Conservation (phyloP, 1,140 invertebrate genomes). For the Drosophila lini region DNA sequence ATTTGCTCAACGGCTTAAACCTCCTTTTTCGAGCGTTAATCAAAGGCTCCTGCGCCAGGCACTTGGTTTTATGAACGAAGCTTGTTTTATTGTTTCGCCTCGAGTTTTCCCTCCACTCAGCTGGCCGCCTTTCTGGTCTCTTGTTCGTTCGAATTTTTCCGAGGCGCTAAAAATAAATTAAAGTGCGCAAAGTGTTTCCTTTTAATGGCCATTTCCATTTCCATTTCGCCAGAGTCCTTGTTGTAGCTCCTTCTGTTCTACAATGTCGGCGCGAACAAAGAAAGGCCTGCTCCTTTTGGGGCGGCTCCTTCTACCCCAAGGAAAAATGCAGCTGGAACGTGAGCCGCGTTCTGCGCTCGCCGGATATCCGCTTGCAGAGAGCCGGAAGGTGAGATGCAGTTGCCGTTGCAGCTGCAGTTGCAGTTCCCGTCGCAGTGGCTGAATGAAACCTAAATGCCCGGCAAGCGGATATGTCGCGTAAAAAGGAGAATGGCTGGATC, state of each 20-base stretch:
- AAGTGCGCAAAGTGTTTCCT: slow-evolving; percentile 76
- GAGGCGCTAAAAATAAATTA: slow-evolving; percentile 78
- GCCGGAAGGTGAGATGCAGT: slow-evolving; percentile 51
- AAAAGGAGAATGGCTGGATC: slow-evolving; percentile 60
- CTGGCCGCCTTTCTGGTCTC: slow-evolving; percentile 1
- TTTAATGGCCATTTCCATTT: slow-evolving; percentile 54
- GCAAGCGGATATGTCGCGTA: slow-evolving; percentile 78
- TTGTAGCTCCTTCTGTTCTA: slow-evolving; percentile 64
- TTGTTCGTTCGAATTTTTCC: slow-evolving; percentile 44
- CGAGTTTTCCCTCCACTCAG: slow-evolving; percentile 31
- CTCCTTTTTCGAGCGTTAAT: slow-evolving; percentile 17
- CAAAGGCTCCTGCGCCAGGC: slow-evolving; percentile 8
- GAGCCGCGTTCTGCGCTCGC: slow-evolving; percentile 58
- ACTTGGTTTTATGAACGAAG: slow-evolving; percentile 19
- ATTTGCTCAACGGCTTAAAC: slow-evolving; percentile 13
- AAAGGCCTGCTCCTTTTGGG: slow-evolving; percentile 23
- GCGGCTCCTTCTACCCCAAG: slow-evolving; percentile 13
- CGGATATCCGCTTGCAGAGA: slow-evolving; percentile 65
- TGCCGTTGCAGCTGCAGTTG: slow-evolving; percentile 14
- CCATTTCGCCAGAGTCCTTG: slow-evolving; percentile 57
- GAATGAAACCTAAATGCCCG: slow-evolving; percentile 76
- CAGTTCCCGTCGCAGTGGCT: slow-evolving; percentile 20
- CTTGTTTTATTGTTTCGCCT: slow-evolving; percentile 29
- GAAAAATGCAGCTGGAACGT: slow-evolving; percentile 76
- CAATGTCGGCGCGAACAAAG: slow-evolving; percentile 62